Conservation (phyloP, 2,797 vertebrate genomes). For the Staurois parvus region DNA sequence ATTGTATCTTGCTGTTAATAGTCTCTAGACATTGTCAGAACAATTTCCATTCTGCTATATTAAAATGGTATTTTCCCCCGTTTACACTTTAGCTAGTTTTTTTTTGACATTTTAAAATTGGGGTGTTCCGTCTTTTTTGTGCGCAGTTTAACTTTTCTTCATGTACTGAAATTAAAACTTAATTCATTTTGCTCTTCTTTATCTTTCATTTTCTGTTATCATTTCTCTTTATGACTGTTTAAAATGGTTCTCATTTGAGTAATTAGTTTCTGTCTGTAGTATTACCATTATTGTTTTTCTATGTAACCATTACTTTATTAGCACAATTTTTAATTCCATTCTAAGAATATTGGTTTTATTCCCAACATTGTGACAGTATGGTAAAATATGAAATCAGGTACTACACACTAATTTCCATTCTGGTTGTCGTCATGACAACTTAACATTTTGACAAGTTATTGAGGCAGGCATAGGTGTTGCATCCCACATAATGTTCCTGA, state of each 20-base stretch:
- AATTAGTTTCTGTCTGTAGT: neutral
- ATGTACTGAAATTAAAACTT: neutral
- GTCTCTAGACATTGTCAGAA: neutral
- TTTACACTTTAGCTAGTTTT: no score
- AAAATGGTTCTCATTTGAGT: neutral
- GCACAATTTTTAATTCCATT: neutral
- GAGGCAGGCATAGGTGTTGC: constrained; percentile 11
- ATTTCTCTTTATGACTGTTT: neutral
- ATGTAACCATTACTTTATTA: neutral
- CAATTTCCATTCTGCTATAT: no score
- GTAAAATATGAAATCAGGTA: constrained; percentile 14
- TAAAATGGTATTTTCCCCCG: no score
- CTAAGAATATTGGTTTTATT: neutral
- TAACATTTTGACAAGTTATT: constrained; percentile 28
- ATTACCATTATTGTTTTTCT: neutral
- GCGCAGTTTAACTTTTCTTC: neutral
- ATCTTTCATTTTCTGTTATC: neutral
- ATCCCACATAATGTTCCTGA: constrained; percentile 35
- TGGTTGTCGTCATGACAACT: constrained; percentile 42
- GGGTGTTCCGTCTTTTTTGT: neutral
- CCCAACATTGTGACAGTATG: neutral
- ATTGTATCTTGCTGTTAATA: neutral
- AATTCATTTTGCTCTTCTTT: neutral
- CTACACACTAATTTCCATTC: constrained; percentile 6
- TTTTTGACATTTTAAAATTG: no score